These are phyloP conservation scores for Dromaius novaehollandiae DNA, from an alignment of 2,113 vertebrate species.

Conservation along the genomic window DNA sequence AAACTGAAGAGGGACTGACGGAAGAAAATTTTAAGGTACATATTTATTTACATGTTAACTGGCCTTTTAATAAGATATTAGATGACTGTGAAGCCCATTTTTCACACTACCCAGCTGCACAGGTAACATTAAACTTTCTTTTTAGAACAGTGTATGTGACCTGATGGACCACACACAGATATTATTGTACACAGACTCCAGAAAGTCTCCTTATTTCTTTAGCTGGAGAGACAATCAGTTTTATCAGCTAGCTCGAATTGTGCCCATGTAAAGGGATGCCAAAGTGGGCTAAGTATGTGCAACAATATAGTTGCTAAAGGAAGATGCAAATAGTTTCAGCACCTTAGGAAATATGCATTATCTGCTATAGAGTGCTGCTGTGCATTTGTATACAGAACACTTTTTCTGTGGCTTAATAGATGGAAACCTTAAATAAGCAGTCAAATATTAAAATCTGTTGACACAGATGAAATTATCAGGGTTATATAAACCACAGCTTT, in stretches of 20 bases:
- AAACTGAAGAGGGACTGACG: constrained; percentile 92
- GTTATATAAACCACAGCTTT: neutral
- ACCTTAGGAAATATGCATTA: neutral
- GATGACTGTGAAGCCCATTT: neutral
- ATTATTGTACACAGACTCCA: neutral
- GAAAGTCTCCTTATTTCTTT: neutral
- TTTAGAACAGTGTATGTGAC: neutral
- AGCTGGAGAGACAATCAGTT: neutral
- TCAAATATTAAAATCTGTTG: neutral
- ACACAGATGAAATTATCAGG: neutral
- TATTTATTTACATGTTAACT: neutral
- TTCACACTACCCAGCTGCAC: neutral
- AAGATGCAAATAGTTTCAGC: neutral
- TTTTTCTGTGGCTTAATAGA: neutral
- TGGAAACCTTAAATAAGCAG: neutral
- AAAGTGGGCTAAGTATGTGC: neutral
- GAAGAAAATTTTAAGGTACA: constrained; percentile 98
- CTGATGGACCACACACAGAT: neutral
- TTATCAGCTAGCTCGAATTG: neutral
- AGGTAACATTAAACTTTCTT: neutral
- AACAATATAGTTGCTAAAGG: neutral
- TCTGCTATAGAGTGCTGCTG: neutral
- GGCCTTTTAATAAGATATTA: neutral
- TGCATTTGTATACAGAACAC: neutral
- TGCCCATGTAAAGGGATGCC: neutral